Percentiles rank a stretch among this genome's conserved stretches.
These are phyloP conservation scores for Eubucco bourcierii DNA, from an alignment of 2,113 vertebrate genomes.

Conservation along the genomic window DNA sequence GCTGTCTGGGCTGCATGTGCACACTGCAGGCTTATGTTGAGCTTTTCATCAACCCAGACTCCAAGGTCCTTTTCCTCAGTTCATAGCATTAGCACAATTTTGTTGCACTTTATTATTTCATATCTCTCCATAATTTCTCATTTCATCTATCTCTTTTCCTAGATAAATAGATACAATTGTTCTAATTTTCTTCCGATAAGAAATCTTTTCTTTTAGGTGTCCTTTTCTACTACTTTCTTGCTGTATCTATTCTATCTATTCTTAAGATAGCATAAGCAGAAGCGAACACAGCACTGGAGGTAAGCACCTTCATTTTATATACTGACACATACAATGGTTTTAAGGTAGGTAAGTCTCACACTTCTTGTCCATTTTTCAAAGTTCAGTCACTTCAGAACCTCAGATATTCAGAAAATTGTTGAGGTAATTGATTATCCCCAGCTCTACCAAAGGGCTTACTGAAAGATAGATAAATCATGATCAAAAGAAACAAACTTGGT, in stretches of 20 bases:
- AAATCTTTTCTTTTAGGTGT: not conserved
- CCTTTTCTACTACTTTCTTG: not conserved
- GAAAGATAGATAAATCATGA: slow-evolving; percentile 23
- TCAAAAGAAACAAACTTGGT: slow-evolving; percentile 4
- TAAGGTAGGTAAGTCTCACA: not conserved
- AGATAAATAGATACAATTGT: not conserved
- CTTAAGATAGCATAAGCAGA: not conserved
- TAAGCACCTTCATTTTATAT: slow-evolving; percentile 3
- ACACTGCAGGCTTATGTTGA: too few relatives aligned
- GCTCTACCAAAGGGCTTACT: slow-evolving; percentile 1
- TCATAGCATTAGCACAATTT: not conserved
- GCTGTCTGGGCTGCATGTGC: too few relatives aligned
- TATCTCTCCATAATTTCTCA: not conserved
- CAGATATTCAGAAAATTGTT: not conserved
- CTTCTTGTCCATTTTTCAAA: slow-evolving; percentile 8
- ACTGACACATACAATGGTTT: not conserved
- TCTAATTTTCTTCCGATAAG: not conserved
- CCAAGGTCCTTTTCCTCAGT: too few relatives aligned
- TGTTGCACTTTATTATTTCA: not conserved
- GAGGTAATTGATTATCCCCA: slow-evolving; percentile 10
- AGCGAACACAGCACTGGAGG: not conserved
- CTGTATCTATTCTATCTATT: not conserved
- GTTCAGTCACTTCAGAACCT: slow-evolving; percentile 22
- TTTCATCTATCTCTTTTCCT: not conserved
- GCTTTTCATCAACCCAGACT: too few relatives aligned